Conservation (phyloP, 2,888 invertebrate species). For the Ceriagrion tenellum region DNA sequence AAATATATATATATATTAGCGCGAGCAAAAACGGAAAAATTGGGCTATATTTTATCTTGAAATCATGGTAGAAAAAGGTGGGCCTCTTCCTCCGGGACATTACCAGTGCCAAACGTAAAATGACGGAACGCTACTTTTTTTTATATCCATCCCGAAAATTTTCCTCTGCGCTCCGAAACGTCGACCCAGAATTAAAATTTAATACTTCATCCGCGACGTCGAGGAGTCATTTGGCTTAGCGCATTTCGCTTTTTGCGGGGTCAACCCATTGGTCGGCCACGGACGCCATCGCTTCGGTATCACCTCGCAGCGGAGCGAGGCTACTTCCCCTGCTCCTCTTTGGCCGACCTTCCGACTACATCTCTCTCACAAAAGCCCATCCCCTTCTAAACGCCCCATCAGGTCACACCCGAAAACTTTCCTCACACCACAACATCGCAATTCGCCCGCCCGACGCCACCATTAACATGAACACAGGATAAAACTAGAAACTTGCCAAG, state of each 20-base stretch:
- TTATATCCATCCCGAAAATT: not conserved
- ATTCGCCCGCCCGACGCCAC: not conserved
- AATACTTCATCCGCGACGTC: slow-evolving; percentile 15
- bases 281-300: not conserved
- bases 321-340: not conserved
- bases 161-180: not conserved
- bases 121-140: not conserved
- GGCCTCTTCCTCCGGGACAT: not conserved
- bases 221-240: slow-evolving; percentile 35
- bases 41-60: not conserved
- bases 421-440: not conserved
- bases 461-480: not conserved
- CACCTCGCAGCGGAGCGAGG: not conserved
- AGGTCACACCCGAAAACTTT: not conserved
- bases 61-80: not conserved
- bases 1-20: not conserved
- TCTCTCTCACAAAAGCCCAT: not conserved
- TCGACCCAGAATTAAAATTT: slow-evolving; percentile 16
- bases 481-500: not conserved
- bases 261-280: not conserved
- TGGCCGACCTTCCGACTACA: not conserved
- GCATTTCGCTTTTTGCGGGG: not conserved
- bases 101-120: not conserved
- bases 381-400: not conserved
- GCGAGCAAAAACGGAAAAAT: not conserved